These are phyloP conservation scores for Ochropacha duplaris DNA, from an alignment of 2,888 invertebrate species.

Conservation along the genomic window DNA sequence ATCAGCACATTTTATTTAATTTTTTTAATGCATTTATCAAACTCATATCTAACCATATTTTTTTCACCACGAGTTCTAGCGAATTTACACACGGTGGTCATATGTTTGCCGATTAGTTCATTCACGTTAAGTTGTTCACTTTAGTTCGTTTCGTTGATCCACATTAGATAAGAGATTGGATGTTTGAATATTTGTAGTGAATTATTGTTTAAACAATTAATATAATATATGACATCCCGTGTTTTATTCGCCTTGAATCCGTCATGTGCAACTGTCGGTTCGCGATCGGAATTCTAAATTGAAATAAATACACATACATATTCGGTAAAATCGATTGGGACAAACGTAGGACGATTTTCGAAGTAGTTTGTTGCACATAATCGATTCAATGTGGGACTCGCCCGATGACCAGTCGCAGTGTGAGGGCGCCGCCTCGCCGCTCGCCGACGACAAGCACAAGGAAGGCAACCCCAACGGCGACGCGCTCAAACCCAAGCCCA, in stretches of 20 bases:
- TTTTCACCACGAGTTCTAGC: conserved; percentile 72
- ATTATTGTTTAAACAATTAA: conserved; percentile 73
- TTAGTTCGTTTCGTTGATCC: conserved; percentile 69
- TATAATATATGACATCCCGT: conserved; percentile 84
- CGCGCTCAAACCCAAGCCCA: conserved; percentile 76
- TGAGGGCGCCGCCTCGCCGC: conserved; percentile 66
- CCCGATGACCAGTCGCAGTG: conserved; percentile 83
- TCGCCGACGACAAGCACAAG: conserved; percentile 59
- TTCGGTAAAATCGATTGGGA: conserved; percentile 51
- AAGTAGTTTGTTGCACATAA: conserved; percentile 84
- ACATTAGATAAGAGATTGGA: conserved; percentile 74
- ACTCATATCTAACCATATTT: conserved; percentile 44
- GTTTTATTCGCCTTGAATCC: conserved; percentile 84
- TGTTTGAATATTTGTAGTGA: conserved; percentile 80
- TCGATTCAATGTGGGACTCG: conserved; percentile 84
- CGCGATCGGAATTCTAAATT: conserved; percentile 55
- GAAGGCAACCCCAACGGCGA: conserved; percentile 67
- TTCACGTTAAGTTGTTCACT: conserved; percentile 75
- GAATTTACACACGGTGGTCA: conserved; percentile 83
- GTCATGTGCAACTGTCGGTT: conserved; percentile 82
- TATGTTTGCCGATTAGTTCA: conserved; percentile 77
- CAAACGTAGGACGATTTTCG: conserved; percentile 80
- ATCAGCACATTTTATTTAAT: conserved; percentile 39
- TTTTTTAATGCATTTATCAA: conserved; percentile 28
- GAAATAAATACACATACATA: conserved; percentile 38